Conservation (phyloP, 2,888 invertebrate genomes). For the Acanthoscelides obtectus region DNA sequence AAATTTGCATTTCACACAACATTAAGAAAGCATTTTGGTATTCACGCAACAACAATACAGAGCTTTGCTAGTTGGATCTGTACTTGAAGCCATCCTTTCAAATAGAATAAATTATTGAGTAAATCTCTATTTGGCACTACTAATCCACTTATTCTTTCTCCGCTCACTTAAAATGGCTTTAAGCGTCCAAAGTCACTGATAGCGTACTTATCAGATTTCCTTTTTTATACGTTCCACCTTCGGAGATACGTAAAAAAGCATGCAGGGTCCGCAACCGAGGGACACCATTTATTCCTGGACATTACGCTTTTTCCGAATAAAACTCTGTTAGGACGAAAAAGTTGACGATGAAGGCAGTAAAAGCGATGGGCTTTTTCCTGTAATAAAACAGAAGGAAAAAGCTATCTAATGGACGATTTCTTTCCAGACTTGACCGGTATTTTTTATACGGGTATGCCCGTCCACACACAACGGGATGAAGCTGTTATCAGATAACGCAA, state of each 20-base stretch:
- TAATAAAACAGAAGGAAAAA: neutral
- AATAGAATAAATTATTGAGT: no score
- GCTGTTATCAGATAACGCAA: neutral
- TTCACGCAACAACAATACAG: no score
- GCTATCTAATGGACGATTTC: neutral
- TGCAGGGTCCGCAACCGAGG: neutral
- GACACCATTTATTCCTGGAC: neutral
- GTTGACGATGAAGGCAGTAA: neutral
- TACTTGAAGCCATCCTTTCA: no score
- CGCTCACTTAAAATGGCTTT: no score
- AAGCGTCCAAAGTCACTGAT: no score
- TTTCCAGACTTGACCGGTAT: neutral
- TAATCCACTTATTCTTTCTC: no score
- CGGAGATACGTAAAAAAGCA: neutral
- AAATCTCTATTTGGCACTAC: no score
- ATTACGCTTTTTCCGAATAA: neutral
- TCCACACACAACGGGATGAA: neutral
- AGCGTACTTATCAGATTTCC: no score
- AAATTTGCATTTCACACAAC: no score
- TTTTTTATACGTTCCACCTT: no score
- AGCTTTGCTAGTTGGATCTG: no score
- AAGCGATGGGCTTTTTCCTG: neutral
- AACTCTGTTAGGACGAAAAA: neutral
- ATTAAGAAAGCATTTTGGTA: no score
- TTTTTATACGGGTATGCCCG: neutral